Evolutionary conservation across 2,888 invertebrate genomes (phyloP), one percentile per base, ranked within the genome.

Genomic region (Hydrotaea diabolus): DNA sequence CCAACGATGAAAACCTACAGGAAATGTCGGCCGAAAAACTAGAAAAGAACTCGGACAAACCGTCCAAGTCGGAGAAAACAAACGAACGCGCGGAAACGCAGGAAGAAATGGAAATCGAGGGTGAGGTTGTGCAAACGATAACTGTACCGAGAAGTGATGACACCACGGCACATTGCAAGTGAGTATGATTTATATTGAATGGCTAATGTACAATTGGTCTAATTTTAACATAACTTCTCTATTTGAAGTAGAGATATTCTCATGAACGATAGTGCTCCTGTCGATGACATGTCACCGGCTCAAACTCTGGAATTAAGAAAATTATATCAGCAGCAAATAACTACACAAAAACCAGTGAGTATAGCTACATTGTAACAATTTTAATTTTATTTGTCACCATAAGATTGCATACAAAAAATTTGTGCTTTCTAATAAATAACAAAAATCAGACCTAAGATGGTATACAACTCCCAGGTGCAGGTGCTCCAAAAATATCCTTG

Each of bases 141-240:
- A 94, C 93, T 0, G 96, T 95, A 15, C 92, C 94, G 0, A 93
- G 98, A 85, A 96, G 95, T 53, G 91, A 91, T 0, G 97, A 97
- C 21, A 96, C 97, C 0, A 94, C 95, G 0, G 96, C 96, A 88
- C 96, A 97, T 90, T 97, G 97, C 69, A 93, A 93, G 95, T 94
- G 91, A 91, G 92, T 89, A 2, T 49, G 1, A 2, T n/a, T 49
- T 1, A 4, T 49, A n/a, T 49, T 49, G 9, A 49, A 15, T 7
- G 9, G 11, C 43, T 13, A 43, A 43, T 43, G 15, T 2, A 43
- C 3, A 49, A 15, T 49, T 49, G 3, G 2, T 49, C 2, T n/a
- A 13, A 49, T n/a, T n/a, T 49, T 4, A 39, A 21, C 0, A 11
- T 26, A 39, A 53, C 77, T 19, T 5, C 8, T 43, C n/a, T 5